Conservation (phyloP, 2,888 invertebrate genomes). For the Dendrolimus pini region DNA sequence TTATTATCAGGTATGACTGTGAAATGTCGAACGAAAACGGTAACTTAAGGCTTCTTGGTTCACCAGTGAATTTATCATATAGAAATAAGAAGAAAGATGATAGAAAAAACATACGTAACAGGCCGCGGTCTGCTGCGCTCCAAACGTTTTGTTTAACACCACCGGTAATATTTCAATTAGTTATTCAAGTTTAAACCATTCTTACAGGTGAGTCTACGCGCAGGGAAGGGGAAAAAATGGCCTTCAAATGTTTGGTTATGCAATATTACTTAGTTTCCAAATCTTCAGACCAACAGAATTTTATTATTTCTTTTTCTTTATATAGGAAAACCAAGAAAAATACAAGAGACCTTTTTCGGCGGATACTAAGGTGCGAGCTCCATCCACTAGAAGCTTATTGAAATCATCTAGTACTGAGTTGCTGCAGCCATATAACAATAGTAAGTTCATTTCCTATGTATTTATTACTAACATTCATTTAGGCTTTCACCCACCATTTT, state of each 20-base stretch:
- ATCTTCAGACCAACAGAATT: background rate
- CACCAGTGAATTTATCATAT: conserved; percentile 63
- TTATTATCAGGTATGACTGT: conserved; percentile 29
- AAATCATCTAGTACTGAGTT: conserved; percentile 58
- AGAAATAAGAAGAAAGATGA: conserved; percentile 63
- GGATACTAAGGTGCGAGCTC: conserved; percentile 51
- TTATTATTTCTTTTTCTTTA: conserved; percentile 5
- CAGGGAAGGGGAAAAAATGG: background rate
- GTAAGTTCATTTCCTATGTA: conserved; percentile 27
- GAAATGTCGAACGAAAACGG: conserved; percentile 68
- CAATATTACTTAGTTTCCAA: background rate
- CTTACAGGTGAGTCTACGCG: background rate
- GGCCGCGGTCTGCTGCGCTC: conserved; percentile 52
- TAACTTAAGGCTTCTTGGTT: conserved; percentile 60
- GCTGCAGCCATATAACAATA: conserved; percentile 44
- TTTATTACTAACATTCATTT: background rate
- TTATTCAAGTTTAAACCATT: background rate
- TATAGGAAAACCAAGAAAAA: conserved; percentile 54
- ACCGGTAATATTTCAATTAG: conserved; percentile 37
- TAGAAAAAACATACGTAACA: conserved; percentile 47
- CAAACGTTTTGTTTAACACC: conserved; percentile 52
- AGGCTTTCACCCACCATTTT: no score
- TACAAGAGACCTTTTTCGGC: conserved; percentile 67
- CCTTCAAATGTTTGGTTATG: background rate
- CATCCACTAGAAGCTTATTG: conserved; percentile 48